Conservation (phyloP, 2,888 invertebrate species). For the Limnephilus auricula region DNA sequence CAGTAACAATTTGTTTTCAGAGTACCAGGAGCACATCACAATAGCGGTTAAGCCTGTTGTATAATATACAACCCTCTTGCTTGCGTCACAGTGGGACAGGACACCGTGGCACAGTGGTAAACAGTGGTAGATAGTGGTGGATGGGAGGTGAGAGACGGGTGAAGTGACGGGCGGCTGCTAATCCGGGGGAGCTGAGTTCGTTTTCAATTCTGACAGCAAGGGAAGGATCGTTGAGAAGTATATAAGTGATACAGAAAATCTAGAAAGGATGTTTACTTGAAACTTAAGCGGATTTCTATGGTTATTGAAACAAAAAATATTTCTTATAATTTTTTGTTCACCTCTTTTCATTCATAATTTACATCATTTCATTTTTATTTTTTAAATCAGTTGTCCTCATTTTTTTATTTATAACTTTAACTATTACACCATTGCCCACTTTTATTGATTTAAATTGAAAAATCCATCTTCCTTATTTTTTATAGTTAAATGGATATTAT, state of each 20-base stretch:
- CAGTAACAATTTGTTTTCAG: neutral
- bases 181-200: slow-evolving; percentile 3
- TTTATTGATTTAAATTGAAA: no score
- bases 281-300: neutral
- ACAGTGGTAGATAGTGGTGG: neutral
- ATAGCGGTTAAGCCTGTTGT: neutral
- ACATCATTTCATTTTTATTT: no score
- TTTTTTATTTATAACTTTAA: no score
- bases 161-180: slow-evolving; percentile 4
- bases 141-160: neutral
- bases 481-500: no score
- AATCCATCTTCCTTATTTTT: no score
- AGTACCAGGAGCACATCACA: neutral
- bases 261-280: neutral
- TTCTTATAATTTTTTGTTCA: no score
- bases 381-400: no score
- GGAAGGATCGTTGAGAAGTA: neutral
- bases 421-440: no score
- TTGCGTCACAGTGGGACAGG: neutral
- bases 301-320: neutral
- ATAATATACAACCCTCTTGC: neutral
- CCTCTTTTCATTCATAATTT: no score
- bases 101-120: neutral
- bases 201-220: neutral
- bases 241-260: neutral